Evolutionary conservation across 2,797 vertebrate species (phyloP).

Genomic region (Vireo griseus): DNA sequence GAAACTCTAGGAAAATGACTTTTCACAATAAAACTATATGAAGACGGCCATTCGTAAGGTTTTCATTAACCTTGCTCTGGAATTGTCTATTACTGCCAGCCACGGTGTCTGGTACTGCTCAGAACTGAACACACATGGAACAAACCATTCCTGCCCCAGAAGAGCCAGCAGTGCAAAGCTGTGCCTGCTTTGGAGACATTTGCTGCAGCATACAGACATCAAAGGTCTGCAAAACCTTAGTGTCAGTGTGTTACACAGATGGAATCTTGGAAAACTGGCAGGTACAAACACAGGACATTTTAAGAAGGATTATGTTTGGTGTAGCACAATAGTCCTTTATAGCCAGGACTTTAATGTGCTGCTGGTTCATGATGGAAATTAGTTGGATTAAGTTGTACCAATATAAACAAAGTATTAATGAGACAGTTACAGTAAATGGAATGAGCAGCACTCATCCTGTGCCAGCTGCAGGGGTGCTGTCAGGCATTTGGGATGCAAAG

Average conservation of each 20-base stretch:
- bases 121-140: not conserved
- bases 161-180: not conserved
- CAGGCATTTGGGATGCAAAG: not conserved
- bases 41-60: not conserved
- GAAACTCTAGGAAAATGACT: not conserved
- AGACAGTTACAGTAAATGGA: not conserved
- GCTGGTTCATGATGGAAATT: not conserved
- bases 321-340: not conserved
- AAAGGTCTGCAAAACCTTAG: not conserved
- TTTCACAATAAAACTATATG: not conserved
- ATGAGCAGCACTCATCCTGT: not conserved
- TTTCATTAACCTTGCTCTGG: not conserved
- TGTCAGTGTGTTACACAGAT: not conserved
- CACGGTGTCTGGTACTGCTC: not conserved
- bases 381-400: constrained; percentile 10
- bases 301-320: not conserved
- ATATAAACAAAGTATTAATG: not conserved
- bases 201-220: not conserved
- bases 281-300: not conserved
- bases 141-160: not conserved
- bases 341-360: not conserved
- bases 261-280: not conserved
- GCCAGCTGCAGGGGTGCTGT: not conserved
- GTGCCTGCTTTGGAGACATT: not conserved
- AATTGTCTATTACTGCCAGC: not conserved